Conservation (phyloP, 2,888 invertebrate genomes). For the Orthonychiurus folsomi region DNA sequence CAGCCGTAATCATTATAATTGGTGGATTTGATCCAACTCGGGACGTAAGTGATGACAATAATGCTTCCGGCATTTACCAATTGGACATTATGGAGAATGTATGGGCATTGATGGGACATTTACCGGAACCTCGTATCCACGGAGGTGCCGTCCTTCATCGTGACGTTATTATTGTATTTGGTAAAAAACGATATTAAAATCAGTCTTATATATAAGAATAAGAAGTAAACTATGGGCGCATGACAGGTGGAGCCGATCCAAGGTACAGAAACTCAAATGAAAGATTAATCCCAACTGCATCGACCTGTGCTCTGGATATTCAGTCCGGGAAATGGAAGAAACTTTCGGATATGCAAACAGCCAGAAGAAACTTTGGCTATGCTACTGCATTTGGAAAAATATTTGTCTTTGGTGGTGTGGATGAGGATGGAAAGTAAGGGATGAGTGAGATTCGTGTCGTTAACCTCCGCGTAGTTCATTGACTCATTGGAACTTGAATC, state of each 20-base stretch:
- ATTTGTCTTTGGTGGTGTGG: slow-evolving; percentile 63
- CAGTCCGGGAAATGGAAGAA: slow-evolving; percentile 56
- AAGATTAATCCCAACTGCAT: slow-evolving; percentile 53
- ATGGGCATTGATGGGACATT: slow-evolving; percentile 59
- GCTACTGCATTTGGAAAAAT: slow-evolving; percentile 58
- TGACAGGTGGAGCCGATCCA: slow-evolving; percentile 58
- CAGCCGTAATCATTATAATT: slow-evolving; percentile 56
- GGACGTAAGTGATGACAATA: slow-evolving; percentile 44
- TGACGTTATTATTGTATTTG: slow-evolving; percentile 20
- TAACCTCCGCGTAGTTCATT: too few species aligned
- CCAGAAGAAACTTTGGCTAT: slow-evolving; percentile 60
- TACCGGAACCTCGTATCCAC: slow-evolving; percentile 62
- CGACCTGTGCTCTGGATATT: slow-evolving; percentile 63
- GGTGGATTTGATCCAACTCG: slow-evolving; percentile 59
- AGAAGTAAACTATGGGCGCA: too few species aligned
- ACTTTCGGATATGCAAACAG: slow-evolving; percentile 53
- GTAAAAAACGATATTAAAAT: slow-evolving; percentile 17
- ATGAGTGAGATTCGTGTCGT: too few species aligned
- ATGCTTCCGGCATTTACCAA: slow-evolving; percentile 54
- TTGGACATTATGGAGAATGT: slow-evolving; percentile 50
- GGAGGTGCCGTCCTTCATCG: slow-evolving; percentile 44
- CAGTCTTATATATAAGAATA: too few species aligned
- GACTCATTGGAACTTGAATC: too few species aligned
- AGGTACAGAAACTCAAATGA: slow-evolving; percentile 50
- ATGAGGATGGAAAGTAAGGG: slow-evolving; percentile 51